Evolutionary conservation across 2,113 vertebrate genomes (phyloP).

Genomic region (Cnemophilus loriae): DNA sequence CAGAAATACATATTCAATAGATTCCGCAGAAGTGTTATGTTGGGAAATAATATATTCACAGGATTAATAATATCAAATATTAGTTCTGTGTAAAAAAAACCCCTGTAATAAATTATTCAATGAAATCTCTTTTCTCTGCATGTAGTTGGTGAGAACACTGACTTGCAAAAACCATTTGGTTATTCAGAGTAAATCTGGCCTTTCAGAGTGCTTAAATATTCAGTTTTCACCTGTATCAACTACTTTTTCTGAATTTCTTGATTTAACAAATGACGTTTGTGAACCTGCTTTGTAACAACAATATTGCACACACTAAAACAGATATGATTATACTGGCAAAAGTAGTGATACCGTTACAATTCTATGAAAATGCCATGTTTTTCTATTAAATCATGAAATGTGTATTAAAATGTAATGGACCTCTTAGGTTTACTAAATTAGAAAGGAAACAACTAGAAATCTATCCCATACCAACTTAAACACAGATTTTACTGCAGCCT

Average conservation of each 20-base stretch:
- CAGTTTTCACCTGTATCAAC: not conserved
- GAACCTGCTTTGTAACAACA: not conserved
- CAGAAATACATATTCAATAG: not conserved
- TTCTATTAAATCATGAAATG: not conserved
- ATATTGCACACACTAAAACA: not conserved
- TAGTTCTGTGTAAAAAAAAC: not conserved
- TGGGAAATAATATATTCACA: not conserved
- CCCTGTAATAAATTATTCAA: not conserved
- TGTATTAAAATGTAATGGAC: not conserved
- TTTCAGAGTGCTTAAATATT: not conserved
- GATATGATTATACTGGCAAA: not conserved
- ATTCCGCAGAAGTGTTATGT: not conserved
- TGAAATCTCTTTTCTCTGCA: not conserved
- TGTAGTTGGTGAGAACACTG: not conserved
- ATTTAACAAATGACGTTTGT: not conserved
- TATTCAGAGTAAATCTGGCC: not conserved
- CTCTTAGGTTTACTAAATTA: not conserved
- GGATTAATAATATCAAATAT: not conserved
- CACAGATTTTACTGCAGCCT: not conserved
- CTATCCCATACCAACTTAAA: not conserved
- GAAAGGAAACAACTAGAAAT: not conserved
- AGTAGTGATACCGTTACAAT: not conserved
- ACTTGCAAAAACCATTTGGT: not conserved
- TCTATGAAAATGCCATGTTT: not conserved
- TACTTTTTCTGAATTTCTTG: not conserved